Base-by-base conservation (phyloP, 2,797 vertebrate genomes). In the Pristis pectinata region DNA sequence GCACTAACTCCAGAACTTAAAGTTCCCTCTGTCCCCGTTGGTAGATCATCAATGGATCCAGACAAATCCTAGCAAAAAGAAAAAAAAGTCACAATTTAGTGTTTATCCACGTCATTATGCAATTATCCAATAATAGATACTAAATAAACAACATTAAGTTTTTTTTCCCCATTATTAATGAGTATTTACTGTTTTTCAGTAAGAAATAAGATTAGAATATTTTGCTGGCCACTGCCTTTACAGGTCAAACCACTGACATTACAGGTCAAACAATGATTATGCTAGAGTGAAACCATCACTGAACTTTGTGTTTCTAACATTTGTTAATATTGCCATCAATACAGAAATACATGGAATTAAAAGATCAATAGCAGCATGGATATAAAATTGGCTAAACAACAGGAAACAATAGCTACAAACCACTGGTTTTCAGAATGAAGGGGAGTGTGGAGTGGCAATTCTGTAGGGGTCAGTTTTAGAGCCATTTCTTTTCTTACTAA, bases 1-100 rank as follows among this genome's bases (percentile, higher is more conserved):
- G 97, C 98, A 0, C 98, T 97, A 95, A 98, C 98, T 0, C 98
- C 98, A 49, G 98, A 98, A 96, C 98, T 98, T 96, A 98, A 96
- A 0, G 98, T 97, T 8, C 98, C 98, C 97, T 99, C 98, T 0
- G 98, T 98, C 96, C 98, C 98, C 0, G 98, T 99, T 95, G 98
- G 98, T 96, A 99, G 98, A 97, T 99, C 98, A 2, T 99, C 98
- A 95, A 99, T 99, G 91, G 98, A 98, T 96, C 98, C 98, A 95
- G 98, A 99, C 96, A 99, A 97, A 97, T 99, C 98, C 98, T 99
- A 76, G 92, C 41, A 41, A 93, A 72, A 94, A 94, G 15, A 49
- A 56, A 82, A 82, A 2, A 34, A 94, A 49, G 70, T 49, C 27
- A 93, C 30, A 94, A 74, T 74, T 94, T 74, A 41, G n/a, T 91